Evolutionary conservation across 2,888 invertebrate species (phyloP), one percentile per base, ranked within the genome.

Genomic region (Tachystola acroxantha): DNA sequence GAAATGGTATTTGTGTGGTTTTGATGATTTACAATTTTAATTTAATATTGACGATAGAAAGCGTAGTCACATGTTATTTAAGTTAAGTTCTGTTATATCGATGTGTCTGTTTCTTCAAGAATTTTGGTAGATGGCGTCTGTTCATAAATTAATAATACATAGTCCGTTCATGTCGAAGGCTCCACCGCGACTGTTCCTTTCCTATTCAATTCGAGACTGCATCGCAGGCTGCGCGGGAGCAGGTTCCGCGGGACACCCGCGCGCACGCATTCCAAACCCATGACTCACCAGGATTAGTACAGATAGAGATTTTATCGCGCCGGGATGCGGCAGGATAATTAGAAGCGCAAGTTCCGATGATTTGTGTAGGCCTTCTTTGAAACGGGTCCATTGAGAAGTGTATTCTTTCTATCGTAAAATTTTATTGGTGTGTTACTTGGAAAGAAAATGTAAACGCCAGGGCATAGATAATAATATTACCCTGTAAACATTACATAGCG

Each of bases 231-330:
- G 29, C 11, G 41, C 50, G 45, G 48, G 50, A 46, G 59, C 48
- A 43, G 42, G 44, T 42, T 53, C 50, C 50, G 35, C 45, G 44
- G 47, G 52, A 51, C 51, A 47, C 52, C 46, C 32, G 24, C 25
- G 24, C 32, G 16, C 34, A 34, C 46, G 42, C 47, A 27, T 27
- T 48, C 50, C 50, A 16, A 11, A 6, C 24, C 19, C 20, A 30
- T 50, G 40, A 53, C 36, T 50, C 50, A 50, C 24, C 37, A 32
- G 28, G 35, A 35, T 22, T 35, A 31, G 31, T 11, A 22, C 2
- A 49, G 61, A 72, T 69, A 63, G 63, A 69, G 72, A 75, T 76
- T 53, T 62, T 75, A 78, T 76, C 76, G 45, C 43, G 44, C 40
- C 48, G 45, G 50, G 51, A 50, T 53, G 48, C 54, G 54, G 48